Conservation (phyloP, 1,140 invertebrate species). For the Solen grandis region DNA sequence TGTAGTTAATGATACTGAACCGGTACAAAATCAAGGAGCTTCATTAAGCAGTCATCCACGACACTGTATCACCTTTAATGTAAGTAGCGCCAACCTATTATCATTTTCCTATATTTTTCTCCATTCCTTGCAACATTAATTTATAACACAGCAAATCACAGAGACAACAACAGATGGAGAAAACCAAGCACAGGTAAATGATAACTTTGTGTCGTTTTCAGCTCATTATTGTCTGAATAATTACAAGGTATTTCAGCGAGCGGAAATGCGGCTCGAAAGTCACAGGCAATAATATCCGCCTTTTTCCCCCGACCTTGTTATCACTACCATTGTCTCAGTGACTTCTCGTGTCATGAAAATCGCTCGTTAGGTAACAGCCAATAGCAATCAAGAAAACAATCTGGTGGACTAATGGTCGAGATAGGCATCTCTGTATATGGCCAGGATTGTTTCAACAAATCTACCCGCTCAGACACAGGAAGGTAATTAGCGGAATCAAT, state of each 20-base stretch:
- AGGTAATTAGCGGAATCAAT: conserved; percentile 41
- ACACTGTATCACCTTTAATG: too few relatives aligned
- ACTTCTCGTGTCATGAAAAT: conserved; percentile 30
- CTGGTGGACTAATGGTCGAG: conserved; percentile 5
- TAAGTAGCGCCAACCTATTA: too few relatives aligned
- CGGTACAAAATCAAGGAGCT: too few relatives aligned
- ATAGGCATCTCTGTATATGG: conserved; percentile 1
- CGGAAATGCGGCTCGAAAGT: conserved; percentile 40
- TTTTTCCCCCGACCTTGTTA: conserved; percentile 15
- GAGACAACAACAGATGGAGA: too few relatives aligned
- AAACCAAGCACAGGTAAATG: too few relatives aligned
- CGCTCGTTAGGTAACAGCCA: conserved; percentile 28
- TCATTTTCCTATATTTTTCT: too few relatives aligned
- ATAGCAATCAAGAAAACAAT: conserved; percentile 17
- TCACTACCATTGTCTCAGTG: conserved; percentile 28
- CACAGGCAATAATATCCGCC: conserved; percentile 42
- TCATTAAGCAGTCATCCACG: too few relatives aligned
- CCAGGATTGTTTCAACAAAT: conserved; percentile 26
- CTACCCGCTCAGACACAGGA: conserved; percentile 13
- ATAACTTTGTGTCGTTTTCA: conserved; percentile 39
- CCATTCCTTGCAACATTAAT: too few relatives aligned
- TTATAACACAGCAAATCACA: too few relatives aligned
- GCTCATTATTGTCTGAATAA: conserved; percentile 34
- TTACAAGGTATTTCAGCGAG: conserved; percentile 39
- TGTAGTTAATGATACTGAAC: too few relatives aligned